Percentiles rank a stretch among this genome's conserved stretches.
Evolutionary conservation across 2,888 invertebrate species (phyloP).

Genomic region (Melieria crassipennis): DNA sequence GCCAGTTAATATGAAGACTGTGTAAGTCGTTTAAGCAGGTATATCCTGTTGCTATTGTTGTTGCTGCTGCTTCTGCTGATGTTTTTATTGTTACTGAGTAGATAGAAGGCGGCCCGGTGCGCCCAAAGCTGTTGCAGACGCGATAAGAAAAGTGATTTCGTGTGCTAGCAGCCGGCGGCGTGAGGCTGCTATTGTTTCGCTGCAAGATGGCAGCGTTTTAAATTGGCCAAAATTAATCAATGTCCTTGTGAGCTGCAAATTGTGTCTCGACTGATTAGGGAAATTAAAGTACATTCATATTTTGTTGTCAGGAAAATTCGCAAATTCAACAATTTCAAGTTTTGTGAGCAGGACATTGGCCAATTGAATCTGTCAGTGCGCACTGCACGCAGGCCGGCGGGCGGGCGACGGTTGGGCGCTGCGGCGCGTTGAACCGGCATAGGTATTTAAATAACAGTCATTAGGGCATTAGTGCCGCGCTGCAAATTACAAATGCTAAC

Average conservation of each 20-base stretch:
- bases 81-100: constrained; percentile 28
- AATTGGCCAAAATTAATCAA: constrained; percentile 43
- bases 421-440: background rate
- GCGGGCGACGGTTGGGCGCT: background rate
- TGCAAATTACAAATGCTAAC: constrained; percentile 41
- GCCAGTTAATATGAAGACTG: constrained; percentile 42
- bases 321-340: background rate
- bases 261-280: background rate
- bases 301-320: background rate
- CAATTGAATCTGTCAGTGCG: background rate
- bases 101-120: constrained; percentile 16
- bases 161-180: too few species aligned
- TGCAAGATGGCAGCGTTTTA: constrained; percentile 11
- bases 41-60: constrained; percentile 17
- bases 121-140: background rate
- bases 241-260: constrained; percentile 33
- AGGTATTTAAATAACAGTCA: constrained; percentile 28
- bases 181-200: too few species aligned
- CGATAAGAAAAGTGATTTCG: too few species aligned
- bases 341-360: background rate
- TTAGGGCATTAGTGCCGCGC: constrained; percentile 36
- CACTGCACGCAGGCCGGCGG: background rate
- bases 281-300: background rate
- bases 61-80: constrained; percentile 25
- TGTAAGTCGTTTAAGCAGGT: constrained; percentile 26